Evolutionary conservation across 2,113 vertebrate species (phyloP).

Genomic region (Hoplias malabaricus): DNA sequence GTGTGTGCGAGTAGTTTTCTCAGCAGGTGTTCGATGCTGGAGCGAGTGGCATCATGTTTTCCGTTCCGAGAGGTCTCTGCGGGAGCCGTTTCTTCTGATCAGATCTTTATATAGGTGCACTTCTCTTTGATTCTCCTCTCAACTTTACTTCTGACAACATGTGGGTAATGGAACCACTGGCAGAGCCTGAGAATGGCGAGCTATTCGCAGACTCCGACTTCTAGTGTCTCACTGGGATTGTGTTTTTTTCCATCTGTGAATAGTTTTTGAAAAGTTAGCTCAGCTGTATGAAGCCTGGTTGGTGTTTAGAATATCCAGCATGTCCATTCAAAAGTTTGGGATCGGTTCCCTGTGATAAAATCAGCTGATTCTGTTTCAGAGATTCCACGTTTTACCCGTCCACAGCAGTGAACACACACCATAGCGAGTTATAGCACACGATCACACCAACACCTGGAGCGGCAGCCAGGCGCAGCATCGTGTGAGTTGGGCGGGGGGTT

Average conservation of each 20-base stretch:
- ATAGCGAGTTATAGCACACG: too few relatives aligned
- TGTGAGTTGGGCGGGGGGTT: too few relatives aligned
- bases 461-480: too few relatives aligned
- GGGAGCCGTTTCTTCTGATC: slow-evolving; percentile 7
- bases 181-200: background rate
- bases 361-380: too few relatives aligned
- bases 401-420: too few relatives aligned
- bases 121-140: slow-evolving; percentile 16
- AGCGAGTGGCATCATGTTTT: background rate
- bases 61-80: background rate
- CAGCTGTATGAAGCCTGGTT: background rate
- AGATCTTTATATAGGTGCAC: slow-evolving; percentile 1
- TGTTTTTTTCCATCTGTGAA: background rate
- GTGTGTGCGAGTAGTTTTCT: background rate
- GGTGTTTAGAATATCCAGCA: background rate
- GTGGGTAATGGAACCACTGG: background rate
- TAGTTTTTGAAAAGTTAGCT: background rate
- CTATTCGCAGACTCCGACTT: background rate
- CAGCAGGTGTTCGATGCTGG: slow-evolving; percentile 7
- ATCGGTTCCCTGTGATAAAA: too few relatives aligned
- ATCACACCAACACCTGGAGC: too few relatives aligned
- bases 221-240: background rate
- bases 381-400: too few relatives aligned
- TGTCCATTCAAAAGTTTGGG: background rate
- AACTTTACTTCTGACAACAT: background rate